Evolutionary conservation across 2,888 invertebrate species (phyloP), one percentile per base, ranked within the genome.

Genomic region (Catocala fraxini): DNA sequence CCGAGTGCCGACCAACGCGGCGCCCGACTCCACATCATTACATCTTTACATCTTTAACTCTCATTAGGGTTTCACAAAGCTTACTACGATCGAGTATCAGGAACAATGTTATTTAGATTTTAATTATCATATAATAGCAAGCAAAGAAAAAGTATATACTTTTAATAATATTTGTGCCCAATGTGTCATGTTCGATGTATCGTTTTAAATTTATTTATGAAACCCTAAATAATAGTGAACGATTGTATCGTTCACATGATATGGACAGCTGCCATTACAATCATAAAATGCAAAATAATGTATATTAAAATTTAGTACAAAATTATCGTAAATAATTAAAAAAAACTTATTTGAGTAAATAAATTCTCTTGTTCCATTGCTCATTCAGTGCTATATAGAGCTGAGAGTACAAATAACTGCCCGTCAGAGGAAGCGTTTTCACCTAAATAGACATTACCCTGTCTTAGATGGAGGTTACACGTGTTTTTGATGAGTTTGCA

Each of bases 151-250:
- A 85, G 81, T 84, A 87, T 86, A 88, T 86, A 84, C 82, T 85
- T 86, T 87, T 88, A 87, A 84, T 80, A 83, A 87, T 90, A 90
- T 91, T 93, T 93, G 93, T 93, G 93, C 93, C 93, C 93, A 92
- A 92, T 91, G 89, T 93, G 93, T 93, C 92, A 93, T 93, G 93
- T 93, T 93, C 93, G 93, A 93, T 93, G 93, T 93, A 93, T 91
- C 85, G 85, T 89, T 93, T 90, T 86, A 77, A 85, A 87, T 89
- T 87, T 85, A 89, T 88, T 89, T 88, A 90, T 88, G 91, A 92
- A 92, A 93, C 89, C 91, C 89, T 90, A 89, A 84, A 82, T 83
- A 82, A 83, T 86, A 86, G 86, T 85, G 86, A 88, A 74, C 85
- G 89, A 89, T 89, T 84, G 79, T 75, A 90, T 89, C 89, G 83